These are phyloP conservation scores for Pristis pectinata DNA, from an alignment of 2,797 vertebrate species.

Conservation along the genomic window DNA sequence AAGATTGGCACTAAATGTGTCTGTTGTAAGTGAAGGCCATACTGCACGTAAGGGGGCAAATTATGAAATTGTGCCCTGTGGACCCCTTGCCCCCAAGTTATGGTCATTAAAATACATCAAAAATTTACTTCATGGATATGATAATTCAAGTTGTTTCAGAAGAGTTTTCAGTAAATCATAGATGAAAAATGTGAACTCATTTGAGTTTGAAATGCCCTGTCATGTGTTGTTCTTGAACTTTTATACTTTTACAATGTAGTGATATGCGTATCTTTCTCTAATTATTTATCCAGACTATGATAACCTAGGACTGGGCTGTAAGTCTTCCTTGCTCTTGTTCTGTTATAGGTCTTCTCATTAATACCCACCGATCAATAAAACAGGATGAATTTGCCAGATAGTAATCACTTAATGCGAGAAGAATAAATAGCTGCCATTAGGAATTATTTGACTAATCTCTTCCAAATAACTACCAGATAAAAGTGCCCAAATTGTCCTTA, in stretches of 20 bases:
- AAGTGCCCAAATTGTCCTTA: conserved; percentile 46
- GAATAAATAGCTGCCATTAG: conserved; percentile 35
- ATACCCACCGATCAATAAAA: conserved; percentile 32
- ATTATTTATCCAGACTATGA: neutral
- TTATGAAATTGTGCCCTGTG: neutral
- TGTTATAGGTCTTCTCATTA: neutral
- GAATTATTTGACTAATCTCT: conserved; percentile 48
- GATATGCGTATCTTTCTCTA: neutral
- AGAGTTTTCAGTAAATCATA: neutral
- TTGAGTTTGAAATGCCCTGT: neutral
- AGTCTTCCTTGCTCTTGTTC: neutral
- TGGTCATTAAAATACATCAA: neutral
- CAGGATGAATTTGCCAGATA: neutral
- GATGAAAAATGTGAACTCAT: neutral
- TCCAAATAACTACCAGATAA: conserved; percentile 43
- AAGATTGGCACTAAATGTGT: no score
- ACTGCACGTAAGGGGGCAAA: neutral
- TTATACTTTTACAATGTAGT: conserved; percentile 22
- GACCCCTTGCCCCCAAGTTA: neutral
- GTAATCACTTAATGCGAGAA: conserved; percentile 34
- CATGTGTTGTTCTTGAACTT: neutral
- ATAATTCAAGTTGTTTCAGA: neutral
- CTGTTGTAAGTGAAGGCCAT: no score
- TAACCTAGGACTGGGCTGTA: neutral
- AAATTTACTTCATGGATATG: neutral